Evolutionary conservation across 2,797 vertebrate species (phyloP), one percentile per base, ranked within the genome.

Genomic region (Corythornis leucogaster): DNA sequence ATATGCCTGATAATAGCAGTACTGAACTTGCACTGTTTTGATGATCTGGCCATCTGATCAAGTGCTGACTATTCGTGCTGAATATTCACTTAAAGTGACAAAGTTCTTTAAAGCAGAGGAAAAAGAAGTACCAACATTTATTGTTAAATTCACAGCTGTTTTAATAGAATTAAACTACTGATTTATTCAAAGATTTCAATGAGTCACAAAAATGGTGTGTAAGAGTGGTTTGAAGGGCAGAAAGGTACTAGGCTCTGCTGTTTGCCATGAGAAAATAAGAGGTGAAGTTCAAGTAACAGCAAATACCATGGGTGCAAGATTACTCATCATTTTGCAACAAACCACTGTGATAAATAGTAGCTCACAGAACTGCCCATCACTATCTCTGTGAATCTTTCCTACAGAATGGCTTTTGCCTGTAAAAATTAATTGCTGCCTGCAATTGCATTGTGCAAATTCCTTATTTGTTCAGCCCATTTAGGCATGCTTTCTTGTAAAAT

Each of bases 361-460:
- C 53, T 87, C 81, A 79, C 0, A 80, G 90, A 70, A 78, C 45
- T 89, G 55, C 62, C 76, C 26, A 48, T 87, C 48, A 63, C 30
- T 92, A 22, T 48, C 26, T 79, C 77, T 69, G 66, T 1, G 1
- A 89, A 66, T 87, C 46, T 89, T 89, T 87, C 59, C 64, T 70
- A 66, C 81, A 85, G 63, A 90, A 87, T 43, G 48, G 30, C 67
- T 83, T 76, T 74, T 28, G 69, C 42, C 35, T 80, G 67, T 76
- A 90, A 85, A 93, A 92, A 95, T 90, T 81, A 90, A 90, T 93
- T 94, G 71, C 89, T 81, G 74, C 69, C 79, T 89, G 69, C 46
- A 68, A 43, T 13, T 51, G 50, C 76, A 66, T 73, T 92, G 86
- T 93, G 86, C 62, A 87, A 63, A 94, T 90, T 90, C 86, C 62